Evolutionary conservation across 2,797 vertebrate species (phyloP).

Genomic region (Buceros bicornis): DNA sequence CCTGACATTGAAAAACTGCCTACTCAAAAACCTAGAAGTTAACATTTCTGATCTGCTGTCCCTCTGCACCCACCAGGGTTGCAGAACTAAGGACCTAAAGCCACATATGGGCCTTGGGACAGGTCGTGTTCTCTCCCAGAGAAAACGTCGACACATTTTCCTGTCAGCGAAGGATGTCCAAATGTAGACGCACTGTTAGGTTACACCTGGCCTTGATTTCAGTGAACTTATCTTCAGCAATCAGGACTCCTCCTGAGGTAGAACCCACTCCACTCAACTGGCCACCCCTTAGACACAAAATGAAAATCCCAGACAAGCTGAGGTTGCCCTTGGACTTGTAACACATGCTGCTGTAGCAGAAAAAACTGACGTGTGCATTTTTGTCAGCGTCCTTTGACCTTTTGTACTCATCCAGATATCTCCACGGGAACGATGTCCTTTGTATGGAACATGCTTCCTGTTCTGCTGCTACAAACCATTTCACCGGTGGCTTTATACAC

Average conservation of each 20-base stretch:
- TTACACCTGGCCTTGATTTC: not conserved
- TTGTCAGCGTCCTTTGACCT: not conserved
- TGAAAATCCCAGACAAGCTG: not conserved
- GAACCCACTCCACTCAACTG: not conserved
- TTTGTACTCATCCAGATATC: not conserved
- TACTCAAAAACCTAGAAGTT: not conserved
- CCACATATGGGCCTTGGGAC: accelerated
- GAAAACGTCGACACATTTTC: accelerated
- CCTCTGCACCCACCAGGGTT: not conserved
- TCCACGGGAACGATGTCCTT: not conserved
- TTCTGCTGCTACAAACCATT: constrained; percentile 70
- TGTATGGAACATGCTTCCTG: not conserved
- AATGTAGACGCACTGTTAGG: not conserved
- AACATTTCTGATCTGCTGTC: not conserved
- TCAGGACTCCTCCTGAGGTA: not conserved
- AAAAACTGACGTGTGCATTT: not conserved
- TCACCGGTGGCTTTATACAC: constrained; percentile 72
- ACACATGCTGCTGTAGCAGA: not conserved
- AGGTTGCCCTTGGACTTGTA: not conserved
- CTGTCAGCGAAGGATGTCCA: not conserved
- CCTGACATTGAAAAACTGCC: not conserved
- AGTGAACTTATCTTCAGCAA: not conserved
- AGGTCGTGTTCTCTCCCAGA: not conserved
- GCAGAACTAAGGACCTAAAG: not conserved
- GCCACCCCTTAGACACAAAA: not conserved